These are phyloP conservation scores for Hyalella azteca DNA, from an alignment of 2,888 invertebrate species.

Conservation along the genomic window DNA sequence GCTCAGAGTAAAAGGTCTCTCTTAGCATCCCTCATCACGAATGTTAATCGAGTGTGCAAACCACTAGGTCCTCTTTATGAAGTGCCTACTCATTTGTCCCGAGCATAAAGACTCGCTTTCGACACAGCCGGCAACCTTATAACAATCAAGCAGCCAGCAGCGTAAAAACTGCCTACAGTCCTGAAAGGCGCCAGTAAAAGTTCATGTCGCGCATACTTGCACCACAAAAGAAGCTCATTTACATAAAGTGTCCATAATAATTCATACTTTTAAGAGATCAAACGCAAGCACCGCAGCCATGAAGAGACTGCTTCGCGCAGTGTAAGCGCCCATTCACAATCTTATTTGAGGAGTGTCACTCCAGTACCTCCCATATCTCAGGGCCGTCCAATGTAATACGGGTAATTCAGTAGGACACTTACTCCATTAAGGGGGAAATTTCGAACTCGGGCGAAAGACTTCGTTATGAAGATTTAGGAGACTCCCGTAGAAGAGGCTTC, in stretches of 20 bases:
- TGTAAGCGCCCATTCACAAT: conserved; percentile 33
- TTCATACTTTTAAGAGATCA: conserved; percentile 34
- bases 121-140: background rate
- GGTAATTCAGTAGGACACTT: conserved; percentile 37
- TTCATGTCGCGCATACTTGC: conserved; percentile 32
- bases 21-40: no score
- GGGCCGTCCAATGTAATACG: conserved; percentile 31
- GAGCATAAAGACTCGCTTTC: background rate
- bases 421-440: conserved; percentile 32
- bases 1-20: no score
- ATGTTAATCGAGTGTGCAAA: conserved; percentile 8
- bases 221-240: conserved; percentile 29
- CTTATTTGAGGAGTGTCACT: conserved; percentile 33
- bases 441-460: conserved; percentile 36
- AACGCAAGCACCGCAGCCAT: conserved; percentile 27
- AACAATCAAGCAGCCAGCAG: conserved; percentile 7
- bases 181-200: conserved; percentile 19
- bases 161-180: conserved; percentile 2
- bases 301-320: conserved; percentile 22
- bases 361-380: conserved; percentile 1
- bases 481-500: conserved; percentile 33
- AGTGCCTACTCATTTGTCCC: conserved; percentile 8
- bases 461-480: conserved; percentile 37
- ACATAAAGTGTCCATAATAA: conserved; percentile 23
- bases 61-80: conserved; percentile 17